A percentile compares a stretch with the other conserved stretches of the same genome.
These are phyloP conservation scores for Heloderma charlesbogerti DNA, from an alignment of 2,113 vertebrate genomes.

Conservation along the genomic window DNA sequence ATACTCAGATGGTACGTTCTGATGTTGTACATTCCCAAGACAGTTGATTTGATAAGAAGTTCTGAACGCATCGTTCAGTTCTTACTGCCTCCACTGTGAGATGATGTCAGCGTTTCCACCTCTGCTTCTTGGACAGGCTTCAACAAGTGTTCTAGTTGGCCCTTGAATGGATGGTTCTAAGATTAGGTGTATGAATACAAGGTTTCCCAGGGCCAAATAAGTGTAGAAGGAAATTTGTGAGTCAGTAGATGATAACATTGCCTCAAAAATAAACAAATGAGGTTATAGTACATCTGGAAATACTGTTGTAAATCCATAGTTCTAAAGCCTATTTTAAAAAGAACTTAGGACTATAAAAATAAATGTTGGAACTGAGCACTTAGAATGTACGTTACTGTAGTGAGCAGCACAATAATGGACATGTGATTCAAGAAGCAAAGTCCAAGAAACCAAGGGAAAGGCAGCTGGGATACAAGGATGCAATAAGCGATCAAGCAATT, in stretches of 20 bases:
- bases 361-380: neutral
- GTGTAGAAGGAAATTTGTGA: constrained; percentile 28
- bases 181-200: constrained; percentile 12
- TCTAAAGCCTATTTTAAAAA: neutral
- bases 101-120: constrained; percentile 5
- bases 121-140: neutral
- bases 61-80: neutral
- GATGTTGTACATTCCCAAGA: neutral
- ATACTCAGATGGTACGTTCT: neutral
- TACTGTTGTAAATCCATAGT: neutral
- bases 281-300: constrained; percentile 29
- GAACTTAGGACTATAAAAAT: too few species aligned
- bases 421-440: neutral
- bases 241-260: constrained; percentile 17
- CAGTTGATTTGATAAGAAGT: neutral
- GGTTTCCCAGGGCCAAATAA: constrained; percentile 7
- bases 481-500: neutral
- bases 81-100: neutral
- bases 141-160: constrained; percentile 11
- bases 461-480: neutral
- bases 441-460: neutral
- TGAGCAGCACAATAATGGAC: neutral
- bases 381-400: neutral
- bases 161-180: neutral
- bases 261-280: constrained; percentile 16